phyloP scores from a whole-genome alignment of 2,797 vertebrate genomes.

The Amphiprion clarkii region DNA sequence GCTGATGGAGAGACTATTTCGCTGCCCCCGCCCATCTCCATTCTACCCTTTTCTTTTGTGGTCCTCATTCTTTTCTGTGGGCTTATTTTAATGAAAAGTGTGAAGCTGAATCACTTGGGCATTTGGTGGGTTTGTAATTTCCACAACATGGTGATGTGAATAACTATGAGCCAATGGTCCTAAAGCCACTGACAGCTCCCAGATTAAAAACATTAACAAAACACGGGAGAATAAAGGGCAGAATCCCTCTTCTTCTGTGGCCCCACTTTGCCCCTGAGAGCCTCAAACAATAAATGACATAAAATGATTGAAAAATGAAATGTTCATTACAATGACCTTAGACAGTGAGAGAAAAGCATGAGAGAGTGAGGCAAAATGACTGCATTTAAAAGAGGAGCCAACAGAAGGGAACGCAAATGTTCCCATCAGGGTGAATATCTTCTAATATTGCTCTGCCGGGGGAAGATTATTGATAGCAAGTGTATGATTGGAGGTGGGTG shows the following conservation, averaged over 20 bases:
- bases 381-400: conserved; percentile 53
- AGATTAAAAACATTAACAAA: conserved; percentile 78
- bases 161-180: conserved; percentile 71
- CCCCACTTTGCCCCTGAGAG: conserved; percentile 54
- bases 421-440: conserved; percentile 68
- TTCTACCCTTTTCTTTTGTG: conserved; percentile 66
- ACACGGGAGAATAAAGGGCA: conserved; percentile 60
- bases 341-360: conserved; percentile 39
- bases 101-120: conserved; percentile 71
- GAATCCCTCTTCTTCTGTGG: conserved; percentile 40
- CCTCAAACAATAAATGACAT: conserved; percentile 66
- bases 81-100: conserved; percentile 82
- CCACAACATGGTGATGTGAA: conserved; percentile 75
- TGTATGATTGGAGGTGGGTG: conserved; percentile 52
- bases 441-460: conserved; percentile 52
- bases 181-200: conserved; percentile 61
- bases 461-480: conserved; percentile 67
- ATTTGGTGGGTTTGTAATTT: conserved; percentile 75
- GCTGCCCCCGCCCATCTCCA: conserved; percentile 16
- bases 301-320: conserved; percentile 73
- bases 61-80: conserved; percentile 65
- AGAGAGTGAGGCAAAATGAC: conserved; percentile 36
- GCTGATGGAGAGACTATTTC: conserved; percentile 77
- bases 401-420: conserved; percentile 60
- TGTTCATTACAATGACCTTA: conserved; percentile 71